These are phyloP conservation scores for Hippoglossus hippoglossus DNA, from an alignment of 2,797 vertebrate species.

Conservation along the genomic window DNA sequence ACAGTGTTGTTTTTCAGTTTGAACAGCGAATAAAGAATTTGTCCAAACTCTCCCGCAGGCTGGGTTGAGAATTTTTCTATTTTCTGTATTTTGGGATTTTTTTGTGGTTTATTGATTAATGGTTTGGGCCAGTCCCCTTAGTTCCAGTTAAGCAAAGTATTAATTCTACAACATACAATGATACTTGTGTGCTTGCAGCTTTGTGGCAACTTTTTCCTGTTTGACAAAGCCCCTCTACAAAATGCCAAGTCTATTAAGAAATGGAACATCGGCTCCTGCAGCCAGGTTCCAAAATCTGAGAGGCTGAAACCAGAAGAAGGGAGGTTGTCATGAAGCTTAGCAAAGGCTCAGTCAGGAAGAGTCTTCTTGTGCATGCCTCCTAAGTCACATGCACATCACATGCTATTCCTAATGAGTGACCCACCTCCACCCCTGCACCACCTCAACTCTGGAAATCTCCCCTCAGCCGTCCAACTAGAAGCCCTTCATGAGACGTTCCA, in stretches of 20 bases:
- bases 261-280: not conserved
- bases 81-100: not conserved
- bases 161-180: not conserved
- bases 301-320: not conserved
- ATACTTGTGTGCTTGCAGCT: not conserved
- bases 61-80: not conserved
- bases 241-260: constrained; percentile 1
- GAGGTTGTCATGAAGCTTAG: not conserved
- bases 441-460: no score
- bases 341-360: no score
- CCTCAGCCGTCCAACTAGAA: no score
- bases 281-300: not conserved
- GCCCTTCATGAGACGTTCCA: no score
- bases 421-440: no score
- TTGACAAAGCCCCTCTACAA: not conserved
- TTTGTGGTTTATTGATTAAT: not conserved
- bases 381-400: not conserved
- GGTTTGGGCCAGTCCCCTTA: not conserved
- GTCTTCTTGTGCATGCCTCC: no score
- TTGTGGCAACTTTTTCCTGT: not conserved
- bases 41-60: not conserved
- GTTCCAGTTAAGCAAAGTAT: not conserved
- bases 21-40: not conserved
- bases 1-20: not conserved
- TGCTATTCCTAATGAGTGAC: no score